Evolutionary conservation across 1,140 invertebrate species (phyloP), one percentile per base, ranked within the genome.

Genomic region (Drosophila pruinosa): DNA sequence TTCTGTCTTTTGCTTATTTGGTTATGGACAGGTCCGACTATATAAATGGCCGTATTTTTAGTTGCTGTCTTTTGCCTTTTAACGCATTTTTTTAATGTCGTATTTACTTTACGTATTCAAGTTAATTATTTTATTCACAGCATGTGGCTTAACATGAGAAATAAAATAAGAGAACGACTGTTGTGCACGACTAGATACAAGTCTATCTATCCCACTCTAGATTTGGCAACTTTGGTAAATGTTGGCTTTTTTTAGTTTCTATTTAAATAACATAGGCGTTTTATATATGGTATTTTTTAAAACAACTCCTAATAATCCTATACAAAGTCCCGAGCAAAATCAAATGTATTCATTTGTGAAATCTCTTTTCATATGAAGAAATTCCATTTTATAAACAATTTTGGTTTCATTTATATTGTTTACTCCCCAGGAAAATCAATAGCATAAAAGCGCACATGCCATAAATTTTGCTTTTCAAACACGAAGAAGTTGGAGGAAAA

Each of bases 51-150:
- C 28, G 47, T 31, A 50, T 38, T 36, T 64, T 56, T 41, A 48
- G 34, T 63, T 56, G 34, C 14, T 31, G 43, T 34, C 41, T 10
- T 24, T 41, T 48, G 12, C 64, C 34, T 31, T 52, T 58, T 34
- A 50, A 41, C 43, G 63, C 38, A 24, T 74, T 22, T 47, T 68
- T 15, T 12, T 67, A 17, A 28, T 64, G 21, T 47, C 36, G n/a
- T 72, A 76, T 85, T 76, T 85, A 74, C 67, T 80, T 76, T 76
- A 73, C 57, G 65, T 70, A 52, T 59, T 36, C 31, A 53, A 85
- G 81, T 86, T 80, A 85, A 86, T 85, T 85, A 86, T 85, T 83
- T 83, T 57, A 68, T 56, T 82, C 56, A 57, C 78, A 67, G 61
- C 50, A 62, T 58, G 75, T 56, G 69, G 75, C 47, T 58, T 28